These are phyloP conservation scores for Bathynomus jamesi DNA, from an alignment of 1,140 invertebrate genomes.

Conservation along the genomic window DNA sequence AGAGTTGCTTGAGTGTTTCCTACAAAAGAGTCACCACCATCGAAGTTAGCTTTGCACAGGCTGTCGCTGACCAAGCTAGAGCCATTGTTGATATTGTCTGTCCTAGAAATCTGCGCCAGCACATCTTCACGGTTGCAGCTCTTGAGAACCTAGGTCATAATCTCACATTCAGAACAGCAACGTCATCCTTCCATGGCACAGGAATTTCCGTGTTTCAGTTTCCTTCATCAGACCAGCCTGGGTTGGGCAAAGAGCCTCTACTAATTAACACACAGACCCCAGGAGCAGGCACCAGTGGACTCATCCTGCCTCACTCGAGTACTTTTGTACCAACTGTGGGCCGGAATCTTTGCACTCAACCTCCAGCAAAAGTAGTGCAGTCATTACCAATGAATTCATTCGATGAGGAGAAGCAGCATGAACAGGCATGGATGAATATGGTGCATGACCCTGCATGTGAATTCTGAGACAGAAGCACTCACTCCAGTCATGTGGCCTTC, in stretches of 20 bases:
- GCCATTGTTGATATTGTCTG: neutral
- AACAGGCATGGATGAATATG: no score
- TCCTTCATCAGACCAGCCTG: no score
- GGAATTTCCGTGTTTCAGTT: no score
- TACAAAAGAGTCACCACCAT: neutral
- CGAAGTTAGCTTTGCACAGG: neutral
- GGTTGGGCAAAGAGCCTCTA: neutral
- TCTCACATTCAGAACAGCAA: neutral
- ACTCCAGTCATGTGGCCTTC: no score
- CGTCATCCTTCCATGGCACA: neutral
- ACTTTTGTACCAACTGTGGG: neutral
- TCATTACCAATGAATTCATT: no score
- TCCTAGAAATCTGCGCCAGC: neutral
- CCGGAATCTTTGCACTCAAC: neutral
- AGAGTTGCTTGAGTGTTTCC: neutral
- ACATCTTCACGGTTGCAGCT: neutral
- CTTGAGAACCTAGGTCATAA: neutral
- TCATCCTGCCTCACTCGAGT: neutral
- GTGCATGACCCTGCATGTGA: no score
- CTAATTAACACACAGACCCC: neutral
- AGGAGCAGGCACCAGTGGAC: neutral
- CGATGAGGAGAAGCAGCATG: no score
- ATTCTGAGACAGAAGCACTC: no score
- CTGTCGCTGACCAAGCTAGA: neutral
- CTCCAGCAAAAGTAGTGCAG: neutral